Base-by-base conservation (phyloP, 2,797 vertebrate genomes). In the Sebastolobus altivelis region DNA sequence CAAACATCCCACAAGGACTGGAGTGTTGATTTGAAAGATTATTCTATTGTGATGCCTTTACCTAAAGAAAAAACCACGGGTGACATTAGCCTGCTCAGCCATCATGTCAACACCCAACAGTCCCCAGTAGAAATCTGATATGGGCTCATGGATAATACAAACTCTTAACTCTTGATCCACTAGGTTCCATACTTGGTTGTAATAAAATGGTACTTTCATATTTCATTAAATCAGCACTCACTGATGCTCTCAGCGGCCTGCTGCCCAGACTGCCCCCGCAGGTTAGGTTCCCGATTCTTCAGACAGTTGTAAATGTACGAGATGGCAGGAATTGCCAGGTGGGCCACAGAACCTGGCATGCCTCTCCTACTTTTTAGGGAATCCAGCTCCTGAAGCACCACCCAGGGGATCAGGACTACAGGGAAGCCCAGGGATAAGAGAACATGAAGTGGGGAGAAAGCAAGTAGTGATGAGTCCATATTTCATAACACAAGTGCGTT, bases 201-300 rank as follows among this genome's bases (percentile, higher is more conserved):
- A 54, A 74, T 35, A 72, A 20, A 61, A 35, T 4, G 2, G 0
- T 43, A 1, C 5, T 25, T 33, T 1, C 1, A 9, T 7, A 43
- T 33, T 66, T 35, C 3, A 6, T 35, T 49, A 18, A 65, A 76
- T 37, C 27, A 13, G 31, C 12, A 95, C 97, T 97, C 92, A 99
- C 98, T 90, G 71, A 92, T 91, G 87, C 94, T 96, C 80, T 96
- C 94, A 5, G 97, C 93, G 7, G 97, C 97, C 89, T 97, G 97
- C 92, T 99, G 98, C 96, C 99, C 96, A 35, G 98, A 98, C 25
- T 99, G 98, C 1, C 97, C 98, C 97, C 96, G 97, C 9, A 99
- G 87, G 5, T 82, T 94, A 2, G 91, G 92, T 78, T 97, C 96
- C 81, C 96, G 96, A 54, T 27, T 95, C 94, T 95, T 98, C 79